Evolutionary conservation across 2,888 invertebrate species (phyloP).

Genomic region (Atethmia centrago): DNA sequence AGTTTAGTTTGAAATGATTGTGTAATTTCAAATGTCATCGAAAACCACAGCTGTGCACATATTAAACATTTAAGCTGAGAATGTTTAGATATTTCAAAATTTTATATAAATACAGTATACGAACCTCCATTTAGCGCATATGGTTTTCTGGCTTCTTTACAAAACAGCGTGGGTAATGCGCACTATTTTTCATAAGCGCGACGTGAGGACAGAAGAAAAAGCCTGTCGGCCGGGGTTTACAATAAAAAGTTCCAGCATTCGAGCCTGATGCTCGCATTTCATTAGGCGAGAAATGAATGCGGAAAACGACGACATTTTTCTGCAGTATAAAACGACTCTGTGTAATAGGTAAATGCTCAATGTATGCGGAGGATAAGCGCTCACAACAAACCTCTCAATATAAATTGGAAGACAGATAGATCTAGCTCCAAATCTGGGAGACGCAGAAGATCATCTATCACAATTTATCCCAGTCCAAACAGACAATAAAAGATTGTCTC

Average conservation of each 20-base stretch:
- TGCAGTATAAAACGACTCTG: slow-evolving; percentile 71
- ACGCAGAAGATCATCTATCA: slow-evolving; percentile 84
- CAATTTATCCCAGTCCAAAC: slow-evolving; percentile 86
- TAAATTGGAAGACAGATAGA: slow-evolving; percentile 82
- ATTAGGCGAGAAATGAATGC: slow-evolving; percentile 84
- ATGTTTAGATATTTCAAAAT: slow-evolving; percentile 29
- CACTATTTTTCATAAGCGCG: slow-evolving; percentile 83
- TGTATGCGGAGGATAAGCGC: slow-evolving; percentile 71
- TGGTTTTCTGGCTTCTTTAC: slow-evolving; percentile 66
- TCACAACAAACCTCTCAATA: slow-evolving; percentile 65
- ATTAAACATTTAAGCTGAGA: slow-evolving; percentile 26
- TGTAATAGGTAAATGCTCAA: slow-evolving; percentile 71
- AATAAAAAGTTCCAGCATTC: slow-evolving; percentile 82
- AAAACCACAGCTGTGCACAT: slow-evolving; percentile 39
- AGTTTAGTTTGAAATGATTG: slow-evolving; percentile 50
- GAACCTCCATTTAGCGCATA: slow-evolving; percentile 37
- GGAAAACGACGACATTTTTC: slow-evolving; percentile 80
- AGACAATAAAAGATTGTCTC: slow-evolving; percentile 86
- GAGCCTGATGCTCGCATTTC: slow-evolving; percentile 82
- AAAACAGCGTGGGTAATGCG: slow-evolving; percentile 74
- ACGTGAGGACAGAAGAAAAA: slow-evolving; percentile 80
- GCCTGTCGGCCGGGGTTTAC: slow-evolving; percentile 76
- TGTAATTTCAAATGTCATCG: slow-evolving; percentile 38
- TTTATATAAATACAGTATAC: slow-evolving; percentile 38
- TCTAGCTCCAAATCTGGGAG: slow-evolving; percentile 80